Evolutionary conservation across 2,888 invertebrate genomes (phyloP), one percentile per base, ranked within the genome.

Genomic region (Chrysotoxum bicinctum): DNA sequence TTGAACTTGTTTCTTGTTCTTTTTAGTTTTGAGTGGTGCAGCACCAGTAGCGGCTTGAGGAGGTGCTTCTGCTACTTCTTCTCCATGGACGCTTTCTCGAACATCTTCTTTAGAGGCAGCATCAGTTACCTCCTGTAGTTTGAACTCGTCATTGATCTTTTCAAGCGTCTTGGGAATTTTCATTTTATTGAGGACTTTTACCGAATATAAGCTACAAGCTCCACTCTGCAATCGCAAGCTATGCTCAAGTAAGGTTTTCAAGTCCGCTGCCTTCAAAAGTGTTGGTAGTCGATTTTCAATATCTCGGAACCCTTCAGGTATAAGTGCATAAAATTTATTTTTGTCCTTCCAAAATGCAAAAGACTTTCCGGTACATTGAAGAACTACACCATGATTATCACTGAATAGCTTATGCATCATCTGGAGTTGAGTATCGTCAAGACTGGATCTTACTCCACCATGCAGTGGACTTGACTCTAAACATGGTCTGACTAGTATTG

Each of bases 261-360:
- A 14, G 12, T 66, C 16, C 2, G 6, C n/a, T 1, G 76, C 21
- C 30, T 68, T 76, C 8, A 85, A n/a, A 3, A 85, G 21, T 3
- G 35, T 40, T 2, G 85, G 81, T 0, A 21, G 40, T 10, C 26
- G 35, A 21, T 37, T 68, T 0, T 64, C 72, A 10, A 14, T 6
- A 16, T 52, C 35, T 0, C 21, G 52, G 1, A 79, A 72, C 2
- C 84, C 84, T 35, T 81, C 76, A 0, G 85, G 81, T 8, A 85
- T 21, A 8, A 85, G 35, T 0, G 32, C 60, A 37, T 37, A 85
- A 32, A 21, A 69, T 9, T 14, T 48, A 2, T 16, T 14, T 23
- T 56, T 80, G 0, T 77, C 74, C 21, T 80, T 84, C 89, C 89
- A 89, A 50, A 88, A 74, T 26, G 88, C 26, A 62, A 76, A 88